These are phyloP conservation scores for Harpegnathos saltator DNA, from an alignment of 1,140 invertebrate genomes.

Conservation along the genomic window DNA sequence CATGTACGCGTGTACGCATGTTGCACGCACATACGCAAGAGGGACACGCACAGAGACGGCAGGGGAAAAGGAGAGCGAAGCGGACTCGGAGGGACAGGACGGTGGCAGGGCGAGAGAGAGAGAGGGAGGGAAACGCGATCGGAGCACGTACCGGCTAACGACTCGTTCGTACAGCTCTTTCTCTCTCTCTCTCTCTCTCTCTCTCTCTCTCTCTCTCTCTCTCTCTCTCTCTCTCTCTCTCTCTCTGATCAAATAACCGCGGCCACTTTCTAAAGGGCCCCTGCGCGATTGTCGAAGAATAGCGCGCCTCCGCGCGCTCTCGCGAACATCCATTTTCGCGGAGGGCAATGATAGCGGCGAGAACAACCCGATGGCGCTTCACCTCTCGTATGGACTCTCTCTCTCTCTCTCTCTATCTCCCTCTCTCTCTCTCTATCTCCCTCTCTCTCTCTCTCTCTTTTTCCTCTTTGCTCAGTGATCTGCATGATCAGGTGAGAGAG, in stretches of 20 bases:
- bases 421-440: too few species aligned
- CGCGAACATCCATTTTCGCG: slow-evolving; percentile 50
- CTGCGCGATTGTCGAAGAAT: slow-evolving; percentile 59
- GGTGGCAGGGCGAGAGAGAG: background rate
- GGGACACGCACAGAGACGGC: background rate
- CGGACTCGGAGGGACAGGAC: background rate
- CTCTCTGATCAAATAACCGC: slow-evolving; percentile 73
- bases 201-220: too few species aligned
- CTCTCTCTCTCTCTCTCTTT: too few species aligned
- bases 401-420: too few species aligned
- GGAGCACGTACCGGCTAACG: slow-evolving; percentile 72
- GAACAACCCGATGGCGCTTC: background rate
- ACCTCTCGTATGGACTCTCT: too few species aligned
- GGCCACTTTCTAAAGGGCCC: slow-evolving; percentile 66
- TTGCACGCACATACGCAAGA: background rate
- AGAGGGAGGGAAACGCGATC: slow-evolving; percentile 56
- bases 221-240: too few species aligned
- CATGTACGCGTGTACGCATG: slow-evolving; percentile 1
- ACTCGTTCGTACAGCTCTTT: slow-evolving; percentile 70
- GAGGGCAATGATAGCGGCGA: slow-evolving; percentile 35
- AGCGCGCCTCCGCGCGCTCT: slow-evolving; percentile 10
- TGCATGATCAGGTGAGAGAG: too few species aligned
- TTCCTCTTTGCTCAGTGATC: too few species aligned
- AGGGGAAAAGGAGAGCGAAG: background rate
- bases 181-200: too few species aligned